Conservation (phyloP, 1,140 invertebrate genomes). For the Metaphire vulgaris region DNA sequence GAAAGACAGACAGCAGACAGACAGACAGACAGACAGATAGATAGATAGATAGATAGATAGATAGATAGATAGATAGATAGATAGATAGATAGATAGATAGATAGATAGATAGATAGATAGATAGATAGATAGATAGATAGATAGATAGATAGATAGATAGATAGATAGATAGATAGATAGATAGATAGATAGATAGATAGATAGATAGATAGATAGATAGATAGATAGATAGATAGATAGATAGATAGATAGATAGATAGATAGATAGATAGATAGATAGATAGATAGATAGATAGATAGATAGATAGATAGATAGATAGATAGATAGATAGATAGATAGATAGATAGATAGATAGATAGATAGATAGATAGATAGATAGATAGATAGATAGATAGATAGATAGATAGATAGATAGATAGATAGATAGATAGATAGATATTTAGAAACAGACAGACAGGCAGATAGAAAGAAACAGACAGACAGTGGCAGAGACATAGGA, state of each 20-base stretch:
- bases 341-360: conserved; percentile 3
- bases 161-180: not conserved
- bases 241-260: conserved; percentile 3
- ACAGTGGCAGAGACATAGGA: not conserved
- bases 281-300: conserved; percentile 3
- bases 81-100: not conserved
- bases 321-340: conserved; percentile 3
- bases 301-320: conserved; percentile 3
- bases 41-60: not conserved
- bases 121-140: not conserved
- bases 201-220: conserved; percentile 3
- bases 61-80: not conserved
- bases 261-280: conserved; percentile 3
- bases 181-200: not conserved
- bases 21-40: not conserved
- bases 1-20: not conserved
- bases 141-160: not conserved
- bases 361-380: conserved; percentile 3
- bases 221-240: conserved; percentile 3
- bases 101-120: conserved; percentile 3
- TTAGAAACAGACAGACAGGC: not conserved
- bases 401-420: conserved; percentile 3
- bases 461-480: not conserved
- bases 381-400: conserved; percentile 3
- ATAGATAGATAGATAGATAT: conserved; percentile 1